Evolutionary conservation across 2,797 vertebrate genomes (phyloP).

Genomic region (Platyrinchus mystaceus): DNA sequence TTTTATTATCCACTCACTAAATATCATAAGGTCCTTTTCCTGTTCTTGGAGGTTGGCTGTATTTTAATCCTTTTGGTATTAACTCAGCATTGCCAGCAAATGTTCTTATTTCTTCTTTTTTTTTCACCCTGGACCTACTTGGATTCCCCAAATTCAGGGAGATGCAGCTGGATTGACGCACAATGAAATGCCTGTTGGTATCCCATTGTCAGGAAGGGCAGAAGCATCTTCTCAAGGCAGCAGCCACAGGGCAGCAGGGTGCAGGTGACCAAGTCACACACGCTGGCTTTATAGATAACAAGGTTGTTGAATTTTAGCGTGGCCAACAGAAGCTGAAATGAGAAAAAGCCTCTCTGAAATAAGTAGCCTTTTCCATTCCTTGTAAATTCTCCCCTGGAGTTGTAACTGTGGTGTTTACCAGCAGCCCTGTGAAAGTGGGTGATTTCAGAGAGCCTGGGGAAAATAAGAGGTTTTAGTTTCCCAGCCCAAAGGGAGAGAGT

Average conservation of each 20-base stretch:
- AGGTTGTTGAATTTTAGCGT: neutral
- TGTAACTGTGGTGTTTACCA: neutral
- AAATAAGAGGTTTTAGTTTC: neutral
- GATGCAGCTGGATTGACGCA: neutral
- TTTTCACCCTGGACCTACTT: fast-evolving
- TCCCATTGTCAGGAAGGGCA: neutral
- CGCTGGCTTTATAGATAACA: neutral
- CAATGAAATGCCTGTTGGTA: neutral
- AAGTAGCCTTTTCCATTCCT: neutral
- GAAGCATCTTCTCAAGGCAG: neutral
- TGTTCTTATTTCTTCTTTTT: neutral
- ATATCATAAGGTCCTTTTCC: slow-evolving; percentile 23
- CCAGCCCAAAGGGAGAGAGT: neutral
- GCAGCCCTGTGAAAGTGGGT: neutral
- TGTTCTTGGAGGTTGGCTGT: neutral
- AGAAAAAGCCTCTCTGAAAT: neutral
- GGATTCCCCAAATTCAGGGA: neutral
- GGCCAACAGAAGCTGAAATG: neutral
- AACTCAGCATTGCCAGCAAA: neutral
- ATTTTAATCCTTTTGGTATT: slow-evolving; percentile 31
- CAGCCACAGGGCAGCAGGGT: neutral
- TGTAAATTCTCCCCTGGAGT: neutral
- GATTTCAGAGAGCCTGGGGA: neutral
- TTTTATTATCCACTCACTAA: slow-evolving; percentile 44
- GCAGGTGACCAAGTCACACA: neutral